Percentiles rank a stretch among this genome's conserved stretches.
phyloP scores from a whole-genome alignment of 2,797 vertebrate genomes.

The Galagoides demidoff region DNA sequence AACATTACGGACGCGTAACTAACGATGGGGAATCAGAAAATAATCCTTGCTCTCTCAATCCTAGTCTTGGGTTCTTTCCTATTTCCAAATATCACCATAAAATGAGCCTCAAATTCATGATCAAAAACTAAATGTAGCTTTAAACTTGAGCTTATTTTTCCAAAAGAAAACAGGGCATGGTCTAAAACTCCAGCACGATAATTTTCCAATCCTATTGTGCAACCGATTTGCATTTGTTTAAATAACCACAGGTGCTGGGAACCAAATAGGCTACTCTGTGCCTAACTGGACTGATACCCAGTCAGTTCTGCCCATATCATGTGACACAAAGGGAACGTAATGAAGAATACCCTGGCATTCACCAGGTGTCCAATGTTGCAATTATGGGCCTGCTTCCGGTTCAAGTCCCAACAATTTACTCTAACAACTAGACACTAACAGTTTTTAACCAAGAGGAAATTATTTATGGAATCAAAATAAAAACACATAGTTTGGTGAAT shows the following conservation, averaged over 20 bases:
- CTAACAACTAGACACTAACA: neutral
- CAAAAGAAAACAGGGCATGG: neutral
- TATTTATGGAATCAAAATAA: neutral
- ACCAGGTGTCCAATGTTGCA: neutral
- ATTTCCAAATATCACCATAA: neutral
- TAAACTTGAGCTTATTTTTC: constrained; percentile 27
- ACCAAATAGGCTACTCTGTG: neutral
- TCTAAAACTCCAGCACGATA: neutral
- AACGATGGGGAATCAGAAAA: neutral
- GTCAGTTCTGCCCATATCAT: neutral
- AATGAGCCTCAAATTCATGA: neutral
- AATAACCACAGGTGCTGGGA: neutral
- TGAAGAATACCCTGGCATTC: neutral
- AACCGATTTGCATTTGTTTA: constrained; percentile 36
- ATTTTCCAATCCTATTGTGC: neutral
- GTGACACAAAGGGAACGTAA: neutral
- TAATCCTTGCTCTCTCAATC: neutral
- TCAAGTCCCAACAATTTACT: neutral
- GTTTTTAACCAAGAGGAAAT: neutral
- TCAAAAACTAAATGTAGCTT: constrained; percentile 7
- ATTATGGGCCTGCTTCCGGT: neutral
- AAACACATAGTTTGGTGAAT: neutral
- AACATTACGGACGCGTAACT: neutral
- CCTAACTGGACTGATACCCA: neutral
- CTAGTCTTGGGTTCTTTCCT: neutral